Base-by-base conservation (phyloP, 2,113 vertebrate genomes). In the Dinomys branickii region DNA sequence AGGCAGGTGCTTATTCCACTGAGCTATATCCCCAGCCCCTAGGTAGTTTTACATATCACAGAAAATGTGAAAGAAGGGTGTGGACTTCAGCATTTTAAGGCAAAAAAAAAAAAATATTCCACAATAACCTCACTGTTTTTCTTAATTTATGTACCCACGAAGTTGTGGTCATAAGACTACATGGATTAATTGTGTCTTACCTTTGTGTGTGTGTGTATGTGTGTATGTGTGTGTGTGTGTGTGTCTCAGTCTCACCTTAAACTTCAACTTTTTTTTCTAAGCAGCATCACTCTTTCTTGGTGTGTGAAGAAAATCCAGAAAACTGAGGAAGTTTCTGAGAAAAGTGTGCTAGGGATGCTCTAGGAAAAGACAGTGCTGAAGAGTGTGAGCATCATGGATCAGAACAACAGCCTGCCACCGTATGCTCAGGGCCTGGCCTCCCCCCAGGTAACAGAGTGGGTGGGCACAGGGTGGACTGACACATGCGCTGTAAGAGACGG, bases 381-480 rank as follows among this genome's bases (percentile, higher is more conserved):
- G 98, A 59, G 92, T 93, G 97, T 89, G 88, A 84, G 71, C 96
- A 97, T 94, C 97, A 99, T 99, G 99, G 99, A 99, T 98, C 99
- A 99, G 98, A 99, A 99, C 98, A 99, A 99, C 98, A 99, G 99
- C 97, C 97, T 99, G 95, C 99, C 99, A 9, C 97, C 99, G 19
- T 99, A 99, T 0, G 98, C 99, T 92, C 99, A 99, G 98, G 99
- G 99, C 47, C 97, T 99, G 98, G 99, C 99, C n/a, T 99, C 99
- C 54, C 99, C 99, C 86, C 99, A 99, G 99, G 99, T 99, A 98
- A 99, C 63, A n/a, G 13, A 44, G 44, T 78, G 14, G 54, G 54
- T 0, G 44, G 50, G 87, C 3, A 0, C 5, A 10, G 2, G 28
- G 5, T 35, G 61, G 52, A 3, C n/a, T 30, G 85, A 59, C 4